Conservation (phyloP, 1,140 invertebrate genomes). For the Coptotermes formosanus region DNA sequence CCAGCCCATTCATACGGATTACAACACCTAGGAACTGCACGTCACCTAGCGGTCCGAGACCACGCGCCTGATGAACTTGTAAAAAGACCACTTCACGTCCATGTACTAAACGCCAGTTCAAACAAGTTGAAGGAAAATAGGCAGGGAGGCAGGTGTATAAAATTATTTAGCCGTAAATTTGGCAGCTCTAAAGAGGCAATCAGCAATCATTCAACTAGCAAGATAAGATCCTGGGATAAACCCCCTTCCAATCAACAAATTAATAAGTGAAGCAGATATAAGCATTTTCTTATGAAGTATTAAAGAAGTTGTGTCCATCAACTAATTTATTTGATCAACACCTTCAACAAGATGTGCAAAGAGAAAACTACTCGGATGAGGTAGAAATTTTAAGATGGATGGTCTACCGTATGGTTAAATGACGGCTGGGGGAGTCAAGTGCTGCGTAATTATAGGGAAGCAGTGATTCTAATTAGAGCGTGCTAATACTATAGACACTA, state of each 20-base stretch:
- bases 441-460: conserved; percentile 27
- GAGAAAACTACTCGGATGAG: not conserved
- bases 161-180: not conserved
- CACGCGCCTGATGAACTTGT: not conserved
- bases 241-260: conserved; percentile 26
- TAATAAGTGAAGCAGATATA: not conserved
- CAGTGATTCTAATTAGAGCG: conserved; percentile 30
- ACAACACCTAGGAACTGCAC: not conserved
- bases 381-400: not conserved
- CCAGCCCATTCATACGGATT: not conserved
- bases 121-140: not conserved
- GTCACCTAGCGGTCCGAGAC: not conserved
- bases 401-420: not conserved
- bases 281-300: conserved; percentile 20
- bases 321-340: conserved; percentile 32
- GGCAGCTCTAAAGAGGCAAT: not conserved
- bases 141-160: not conserved
- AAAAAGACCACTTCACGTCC: not conserved
- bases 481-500: not conserved
- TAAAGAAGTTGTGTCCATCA: not conserved
- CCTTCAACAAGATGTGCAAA: not conserved
- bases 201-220: not conserved
- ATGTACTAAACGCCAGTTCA: not conserved
- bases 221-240: conserved; percentile 12
- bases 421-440: not conserved